These are phyloP conservation scores for Cossypha caffra DNA, from an alignment of 2,797 vertebrate genomes.

Conservation along the genomic window DNA sequence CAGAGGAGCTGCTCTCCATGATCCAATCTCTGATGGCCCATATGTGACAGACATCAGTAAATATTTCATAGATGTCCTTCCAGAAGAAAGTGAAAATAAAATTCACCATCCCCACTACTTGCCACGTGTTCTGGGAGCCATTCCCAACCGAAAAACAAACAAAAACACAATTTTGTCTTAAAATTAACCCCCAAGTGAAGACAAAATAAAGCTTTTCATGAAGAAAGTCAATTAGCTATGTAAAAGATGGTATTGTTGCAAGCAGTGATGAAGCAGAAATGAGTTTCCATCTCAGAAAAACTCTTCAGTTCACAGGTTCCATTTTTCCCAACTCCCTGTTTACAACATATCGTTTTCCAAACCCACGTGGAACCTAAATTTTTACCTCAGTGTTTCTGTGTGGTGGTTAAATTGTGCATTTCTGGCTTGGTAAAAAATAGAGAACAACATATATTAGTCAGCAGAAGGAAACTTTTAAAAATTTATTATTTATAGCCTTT, in stretches of 20 bases:
- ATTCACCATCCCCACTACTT: background rate
- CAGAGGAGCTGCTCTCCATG: background rate
- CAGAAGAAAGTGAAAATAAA: background rate
- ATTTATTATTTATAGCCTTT: background rate
- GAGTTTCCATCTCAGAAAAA: background rate
- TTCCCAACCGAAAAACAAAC: background rate
- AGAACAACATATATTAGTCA: background rate
- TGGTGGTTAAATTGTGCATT: background rate
- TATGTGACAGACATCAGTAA: background rate
- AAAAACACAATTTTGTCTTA: background rate
- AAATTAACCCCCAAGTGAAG: background rate
- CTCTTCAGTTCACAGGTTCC: background rate
- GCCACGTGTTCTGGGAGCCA: background rate
- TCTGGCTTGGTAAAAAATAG: background rate
- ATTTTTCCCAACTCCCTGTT: background rate
- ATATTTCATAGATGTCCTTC: background rate
- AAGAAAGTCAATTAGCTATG: background rate
- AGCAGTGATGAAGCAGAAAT: background rate
- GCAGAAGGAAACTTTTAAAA: background rate
- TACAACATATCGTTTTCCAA: background rate
- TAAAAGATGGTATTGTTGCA: background rate
- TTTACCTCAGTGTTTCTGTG: background rate
- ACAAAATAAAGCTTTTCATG: background rate
- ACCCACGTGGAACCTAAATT: background rate
- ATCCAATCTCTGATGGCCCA: background rate